A percentile compares a stretch with the other conserved stretches of the same genome.
Conservation (phyloP, 2,888 invertebrate species). For the Seladonia tumulorum region DNA sequence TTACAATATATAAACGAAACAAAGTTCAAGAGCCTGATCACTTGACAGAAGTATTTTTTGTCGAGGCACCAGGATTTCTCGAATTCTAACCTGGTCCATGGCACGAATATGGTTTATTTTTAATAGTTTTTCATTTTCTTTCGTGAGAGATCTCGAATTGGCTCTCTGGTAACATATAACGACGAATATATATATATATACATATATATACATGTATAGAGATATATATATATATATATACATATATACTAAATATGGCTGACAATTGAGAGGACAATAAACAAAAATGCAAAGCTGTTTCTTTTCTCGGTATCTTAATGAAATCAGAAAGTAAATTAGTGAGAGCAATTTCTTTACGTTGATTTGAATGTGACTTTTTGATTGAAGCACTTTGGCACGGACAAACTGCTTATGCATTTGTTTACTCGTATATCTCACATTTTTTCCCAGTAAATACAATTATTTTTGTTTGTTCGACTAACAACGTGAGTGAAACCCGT, state of each 20-base stretch:
- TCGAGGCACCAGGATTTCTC: conserved; percentile 59
- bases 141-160: conserved; percentile 58
- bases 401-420: conserved; percentile 64
- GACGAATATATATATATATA: conserved; percentile 44
- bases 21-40: conserved; percentile 59
- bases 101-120: conserved; percentile 55
- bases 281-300: conserved; percentile 50
- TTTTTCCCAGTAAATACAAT: conserved; percentile 25
- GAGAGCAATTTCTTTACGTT: conserved; percentile 37
- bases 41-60: conserved; percentile 48
- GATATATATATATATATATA: conserved; percentile 14
- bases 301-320: conserved; percentile 31
- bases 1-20: conserved; percentile 79
- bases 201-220: background rate
- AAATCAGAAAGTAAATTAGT: conserved; percentile 36
- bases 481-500: background rate
- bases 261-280: conserved; percentile 59
- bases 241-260: conserved; percentile 43
- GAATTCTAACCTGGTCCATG: conserved; percentile 65
- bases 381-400: conserved; percentile 72
- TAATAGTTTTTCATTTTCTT: conserved; percentile 33
- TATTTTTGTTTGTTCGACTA: background rate
- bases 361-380: conserved; percentile 49
- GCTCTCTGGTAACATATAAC: conserved; percentile 65
- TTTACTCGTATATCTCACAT: conserved; percentile 42